A percentile compares a stretch with the other conserved stretches of the same genome.
Evolutionary conservation across 2,797 vertebrate genomes (phyloP).

Genomic region (Thripadectes ignobilis): DNA sequence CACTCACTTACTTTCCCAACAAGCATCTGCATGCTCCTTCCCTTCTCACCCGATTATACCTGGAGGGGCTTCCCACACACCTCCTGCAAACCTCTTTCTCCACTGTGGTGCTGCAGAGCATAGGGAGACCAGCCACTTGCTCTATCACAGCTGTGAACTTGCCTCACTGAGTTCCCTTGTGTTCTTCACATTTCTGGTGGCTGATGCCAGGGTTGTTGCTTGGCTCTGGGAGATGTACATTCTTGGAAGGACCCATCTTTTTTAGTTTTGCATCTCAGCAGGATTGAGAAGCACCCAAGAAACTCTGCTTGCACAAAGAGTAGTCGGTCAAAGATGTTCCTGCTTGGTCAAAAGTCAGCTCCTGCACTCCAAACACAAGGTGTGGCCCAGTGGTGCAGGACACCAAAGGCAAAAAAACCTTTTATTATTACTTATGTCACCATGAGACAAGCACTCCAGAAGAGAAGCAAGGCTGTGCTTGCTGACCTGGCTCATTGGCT

Average conservation of each 20-base stretch:
- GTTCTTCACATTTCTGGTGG: neutral
- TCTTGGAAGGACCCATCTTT: neutral
- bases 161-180: neutral
- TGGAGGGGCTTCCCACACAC: neutral
- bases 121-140: neutral
- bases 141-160: neutral
- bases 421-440: neutral
- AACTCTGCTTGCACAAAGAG: neutral
- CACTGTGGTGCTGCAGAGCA: fast-evolving
- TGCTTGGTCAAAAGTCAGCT: neutral
- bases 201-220: neutral
- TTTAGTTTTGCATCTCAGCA: neutral
- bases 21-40: neutral
- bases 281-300: neutral
- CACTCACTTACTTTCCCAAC: neutral
- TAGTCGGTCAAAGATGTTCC: neutral
- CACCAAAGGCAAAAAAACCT: neutral
- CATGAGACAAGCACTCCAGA: neutral
- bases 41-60: neutral
- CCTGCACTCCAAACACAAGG: neutral
- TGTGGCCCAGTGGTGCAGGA: neutral
- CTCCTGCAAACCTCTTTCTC: neutral
- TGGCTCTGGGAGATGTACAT: neutral
- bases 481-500: neutral
- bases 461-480: neutral